Percentiles rank a stretch among this genome's conserved stretches.
phyloP scores from a whole-genome alignment of 2,888 invertebrate species.

The Apeira syringaria region DNA sequence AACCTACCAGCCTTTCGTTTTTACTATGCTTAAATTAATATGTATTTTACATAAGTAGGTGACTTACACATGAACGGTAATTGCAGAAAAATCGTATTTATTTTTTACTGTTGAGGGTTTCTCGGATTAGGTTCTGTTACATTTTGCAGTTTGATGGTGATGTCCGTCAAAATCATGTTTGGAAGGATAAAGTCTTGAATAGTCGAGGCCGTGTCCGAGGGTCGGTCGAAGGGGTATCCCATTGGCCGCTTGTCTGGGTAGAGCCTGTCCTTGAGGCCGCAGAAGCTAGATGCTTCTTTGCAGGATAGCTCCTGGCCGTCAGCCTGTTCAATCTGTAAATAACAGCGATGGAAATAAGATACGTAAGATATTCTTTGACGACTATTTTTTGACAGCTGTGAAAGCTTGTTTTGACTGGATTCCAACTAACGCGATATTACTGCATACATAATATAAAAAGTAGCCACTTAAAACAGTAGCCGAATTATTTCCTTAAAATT shows the following conservation, averaged over 20 bases:
- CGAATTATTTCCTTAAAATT: no score
- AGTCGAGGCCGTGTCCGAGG: conserved; percentile 81
- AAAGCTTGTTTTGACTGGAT: no score
- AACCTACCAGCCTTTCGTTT: conserved; percentile 58
- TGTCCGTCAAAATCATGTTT: conserved; percentile 88
- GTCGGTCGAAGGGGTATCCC: conserved; percentile 93
- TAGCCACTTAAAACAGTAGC: no score
- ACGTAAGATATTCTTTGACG: no score
- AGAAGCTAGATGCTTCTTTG: conserved; percentile 90
- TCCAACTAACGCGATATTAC: no score
- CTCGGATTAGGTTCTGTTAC: conserved; percentile 69
- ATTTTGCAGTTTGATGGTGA: conserved; percentile 85
- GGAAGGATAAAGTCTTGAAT: conserved; percentile 86
- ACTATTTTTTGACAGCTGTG: no score
- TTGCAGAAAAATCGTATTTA: background rate
- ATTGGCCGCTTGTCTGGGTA: conserved; percentile 93
- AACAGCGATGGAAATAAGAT: no score
- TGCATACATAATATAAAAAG: no score
- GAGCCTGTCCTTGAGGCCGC: conserved; percentile 89
- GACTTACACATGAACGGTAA: background rate
- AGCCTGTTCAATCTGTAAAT: conserved; percentile 58
- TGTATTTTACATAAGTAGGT: no score
- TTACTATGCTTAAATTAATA: conserved; percentile 38
- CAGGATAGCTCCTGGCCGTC: conserved; percentile 74
- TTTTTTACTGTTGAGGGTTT: conserved; percentile 43